Evolutionary conservation across 2,888 invertebrate genomes (phyloP).

Genomic region (Melieria crassipennis): DNA sequence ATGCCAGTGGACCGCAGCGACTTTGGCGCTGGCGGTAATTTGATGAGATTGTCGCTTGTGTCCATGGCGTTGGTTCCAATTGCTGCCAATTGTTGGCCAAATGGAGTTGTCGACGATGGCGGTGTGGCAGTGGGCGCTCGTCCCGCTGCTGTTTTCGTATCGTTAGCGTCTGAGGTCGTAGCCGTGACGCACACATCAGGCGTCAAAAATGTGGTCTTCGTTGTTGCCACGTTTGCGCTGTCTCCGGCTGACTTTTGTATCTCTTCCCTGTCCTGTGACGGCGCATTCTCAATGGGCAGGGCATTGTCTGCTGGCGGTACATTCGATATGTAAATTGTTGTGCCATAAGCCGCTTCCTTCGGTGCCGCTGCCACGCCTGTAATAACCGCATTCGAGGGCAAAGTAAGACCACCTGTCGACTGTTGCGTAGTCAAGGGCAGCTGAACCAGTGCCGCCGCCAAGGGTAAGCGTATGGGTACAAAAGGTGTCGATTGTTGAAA

Average conservation of each 20-base stretch:
- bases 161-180: not conserved
- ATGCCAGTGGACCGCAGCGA: not conserved
- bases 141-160: not conserved
- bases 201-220: conserved; percentile 14
- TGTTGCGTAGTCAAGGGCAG: not conserved
- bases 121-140: not conserved
- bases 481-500: conserved; percentile 20
- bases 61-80: not conserved
- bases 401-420: conserved; percentile 15
- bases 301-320: not conserved
- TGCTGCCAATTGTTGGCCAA: too few relatives aligned
- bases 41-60: not conserved
- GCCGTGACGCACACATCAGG: conserved; percentile 14
- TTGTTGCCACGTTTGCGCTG: not conserved
- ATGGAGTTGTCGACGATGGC: not conserved
- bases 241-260: not conserved
- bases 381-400: conserved; percentile 39
- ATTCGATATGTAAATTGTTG: conserved; percentile 42
- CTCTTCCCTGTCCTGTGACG: too few relatives aligned
- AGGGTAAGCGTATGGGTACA: conserved; percentile 26
- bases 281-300: not conserved
- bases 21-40: not conserved
- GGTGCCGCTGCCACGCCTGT: conserved; percentile 41
- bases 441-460: conserved; percentile 33
- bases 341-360: conserved; percentile 40